Evolutionary conservation across 2,888 invertebrate species (phyloP), one percentile per base, ranked within the genome.

Genomic region (Salpingus planirostris): DNA sequence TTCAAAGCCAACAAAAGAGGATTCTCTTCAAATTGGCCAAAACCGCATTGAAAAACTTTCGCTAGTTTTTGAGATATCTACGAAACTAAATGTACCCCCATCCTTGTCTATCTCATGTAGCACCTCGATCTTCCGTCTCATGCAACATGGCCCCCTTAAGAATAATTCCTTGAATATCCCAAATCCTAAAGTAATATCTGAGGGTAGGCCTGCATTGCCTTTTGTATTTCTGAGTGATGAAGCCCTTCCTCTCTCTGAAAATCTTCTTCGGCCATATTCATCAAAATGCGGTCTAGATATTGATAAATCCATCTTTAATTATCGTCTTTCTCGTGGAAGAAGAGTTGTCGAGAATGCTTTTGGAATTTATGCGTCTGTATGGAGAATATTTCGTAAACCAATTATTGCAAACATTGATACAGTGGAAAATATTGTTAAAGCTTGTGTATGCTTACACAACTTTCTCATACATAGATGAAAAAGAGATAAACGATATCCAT

Each of bases 281-380:
- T 3, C 11, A 5, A 6, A 18, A 18, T 7, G 11, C 2, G 12
- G 4, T n/a, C 13, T 25, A 12, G 13, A 11, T 11, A 11, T 10
- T 12, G 11, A 25, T 2, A 2, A 25, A 12, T 12, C 4, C 4
- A 5, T 25, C 11, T 25, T 25, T 13, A 25, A 25, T 7, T 25
- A 25, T 11, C 26, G 26, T 3, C 13, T 25, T 3, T 25, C 26
- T 5, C 3, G 26, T 3, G 26, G 11, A 11, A 10, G 26, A 10
- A 25, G 26, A 25, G 13, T 25, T 25, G 26, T 25, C 2, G 26
- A 25, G 13, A 25, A 25, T 10, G 26, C 26, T 3, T 25, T 25
- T 13, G 26, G 26, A 2, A 25, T 25, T 13, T 14, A 7, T 7
- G 18, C 8, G 18, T 6, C 18, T 7, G 8, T 6, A 13, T 11